These are phyloP conservation scores for Apotomis betuletana DNA, from an alignment of 2,888 invertebrate species.

Conservation along the genomic window DNA sequence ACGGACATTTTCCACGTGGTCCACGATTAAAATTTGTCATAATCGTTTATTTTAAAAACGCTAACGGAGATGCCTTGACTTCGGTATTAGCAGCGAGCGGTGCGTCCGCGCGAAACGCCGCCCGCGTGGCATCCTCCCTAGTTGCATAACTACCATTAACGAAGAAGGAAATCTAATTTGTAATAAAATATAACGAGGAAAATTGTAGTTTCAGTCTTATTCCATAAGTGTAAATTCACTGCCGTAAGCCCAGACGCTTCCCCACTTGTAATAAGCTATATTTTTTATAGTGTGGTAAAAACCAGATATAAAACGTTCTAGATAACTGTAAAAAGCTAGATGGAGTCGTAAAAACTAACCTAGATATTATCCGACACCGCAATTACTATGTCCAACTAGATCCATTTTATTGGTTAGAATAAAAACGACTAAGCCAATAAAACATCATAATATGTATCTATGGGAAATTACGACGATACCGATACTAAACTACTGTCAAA, in stretches of 20 bases:
- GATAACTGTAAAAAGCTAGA: conserved; percentile 23
- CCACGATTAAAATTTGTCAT: too few species aligned
- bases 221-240: conserved; percentile 9
- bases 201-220: background rate
- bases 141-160: too few species aligned
- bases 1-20: too few species aligned
- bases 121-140: too few species aligned
- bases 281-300: conserved; percentile 34
- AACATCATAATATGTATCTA: conserved; percentile 44
- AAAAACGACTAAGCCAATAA: conserved; percentile 45
- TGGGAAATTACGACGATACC: conserved; percentile 52
- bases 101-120: too few species aligned
- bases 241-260: conserved; percentile 23
- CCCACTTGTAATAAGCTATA: conserved; percentile 36
- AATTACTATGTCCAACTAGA: conserved; percentile 36
- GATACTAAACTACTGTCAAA: conserved; percentile 46
- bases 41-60: too few species aligned
- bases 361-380: conserved; percentile 17
- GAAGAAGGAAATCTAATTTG: too few species aligned
- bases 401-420: conserved; percentile 43
- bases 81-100: too few species aligned
- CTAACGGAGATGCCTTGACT: too few species aligned
- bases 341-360: conserved; percentile 28
- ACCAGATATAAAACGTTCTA: conserved; percentile 30
- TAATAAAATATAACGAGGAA: too few species aligned